Evolutionary conservation across 2,797 vertebrate genomes (phyloP).

Genomic region (Lacerta agilis): DNA sequence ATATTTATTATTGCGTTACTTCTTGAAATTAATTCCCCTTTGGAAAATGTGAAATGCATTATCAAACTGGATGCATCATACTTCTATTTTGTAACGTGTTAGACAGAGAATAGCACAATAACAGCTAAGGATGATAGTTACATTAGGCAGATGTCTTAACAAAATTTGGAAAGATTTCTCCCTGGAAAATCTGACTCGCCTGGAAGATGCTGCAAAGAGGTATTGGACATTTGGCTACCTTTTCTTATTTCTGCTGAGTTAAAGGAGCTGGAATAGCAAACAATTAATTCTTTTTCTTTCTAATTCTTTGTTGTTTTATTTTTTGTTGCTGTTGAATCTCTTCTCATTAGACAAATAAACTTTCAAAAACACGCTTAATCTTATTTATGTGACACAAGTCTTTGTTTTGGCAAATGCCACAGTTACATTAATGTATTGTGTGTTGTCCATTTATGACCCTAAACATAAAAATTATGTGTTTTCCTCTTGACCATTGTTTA

Average conservation of each 20-base stretch:
- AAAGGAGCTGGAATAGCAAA: conserved; percentile 29
- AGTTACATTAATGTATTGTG: conserved; percentile 22
- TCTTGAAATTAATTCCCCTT: conserved; percentile 10
- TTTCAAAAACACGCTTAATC: conserved; percentile 11
- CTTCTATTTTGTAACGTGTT: conserved; percentile 40
- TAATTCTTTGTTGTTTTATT: conserved; percentile 10
- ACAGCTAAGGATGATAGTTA: conserved; percentile 39
- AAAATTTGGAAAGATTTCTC: conserved; percentile 50
- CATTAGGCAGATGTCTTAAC: conserved; percentile 43
- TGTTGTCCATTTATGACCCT: conserved; percentile 36
- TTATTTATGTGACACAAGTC: conserved; percentile 14
- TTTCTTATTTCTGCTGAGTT: conserved; percentile 32
- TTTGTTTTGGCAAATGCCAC: conserved; percentile 6
- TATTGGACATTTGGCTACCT: conserved; percentile 24
- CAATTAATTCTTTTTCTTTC: conserved; percentile 15
- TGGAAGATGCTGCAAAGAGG: conserved; percentile 44
- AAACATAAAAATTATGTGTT: conserved; percentile 35
- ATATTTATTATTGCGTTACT: neutral
- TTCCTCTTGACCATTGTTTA: neutral
- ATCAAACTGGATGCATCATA: neutral
- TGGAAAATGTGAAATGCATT: conserved; percentile 16
- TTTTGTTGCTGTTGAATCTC: conserved; percentile 4
- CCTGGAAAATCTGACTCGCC: conserved; percentile 51
- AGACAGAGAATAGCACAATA: conserved; percentile 27
- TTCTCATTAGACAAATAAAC: conserved; percentile 24